Base-by-base conservation (phyloP, 2,113 vertebrate species). In the Cephalophus harveyi region DNA sequence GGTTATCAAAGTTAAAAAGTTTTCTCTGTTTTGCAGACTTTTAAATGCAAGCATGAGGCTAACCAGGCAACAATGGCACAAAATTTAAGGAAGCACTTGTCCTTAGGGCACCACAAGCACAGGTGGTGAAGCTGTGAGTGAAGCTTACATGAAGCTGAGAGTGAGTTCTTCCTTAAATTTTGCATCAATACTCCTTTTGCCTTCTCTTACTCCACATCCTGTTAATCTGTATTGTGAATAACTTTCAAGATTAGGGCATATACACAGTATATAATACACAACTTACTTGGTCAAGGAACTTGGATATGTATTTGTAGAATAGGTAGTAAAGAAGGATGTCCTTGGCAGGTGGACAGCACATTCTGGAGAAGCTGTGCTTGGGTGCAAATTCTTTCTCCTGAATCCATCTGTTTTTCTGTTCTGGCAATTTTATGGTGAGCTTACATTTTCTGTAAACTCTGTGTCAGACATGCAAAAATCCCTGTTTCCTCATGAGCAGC, bases 401-500 rank as follows among this genome's bases (percentile, higher is more conserved):
- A 78, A 76, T 84, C 6, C n/a, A 78, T 40, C 64, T 23, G 25
- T 11, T 90, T 90, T 97, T 27, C 25, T 50, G 55, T 87, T 94
- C 85, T 88, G 36, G 13, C 21, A 90, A 81, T 92, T 79, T 46
- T 48, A 27, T 25, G 36, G 48, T 52, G 36, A 97, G 8, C 36
- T 87, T 25, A 52, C 7, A 48, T 62, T 95, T 95, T 74, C 57
- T 21, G 30, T 92, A 86, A 74, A 5, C 33, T 97, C 40, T 57
- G 28, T 46, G 48, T 81, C 54, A 64, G 48, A 0, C 0, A 84
- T 82, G 74, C 12, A 87, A 94, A 95, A 93, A 93, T 36, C 7
- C 7, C 7, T 36, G 19, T 96, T 97, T 88, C 23, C 48, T 97
- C 33, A 55, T 59, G 9, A 94, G 76, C 36, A 87, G 48, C 43